Evolutionary conservation across 2,888 invertebrate species (phyloP), one percentile per base, ranked within the genome.

Genomic region (Heliconius erato): DNA sequence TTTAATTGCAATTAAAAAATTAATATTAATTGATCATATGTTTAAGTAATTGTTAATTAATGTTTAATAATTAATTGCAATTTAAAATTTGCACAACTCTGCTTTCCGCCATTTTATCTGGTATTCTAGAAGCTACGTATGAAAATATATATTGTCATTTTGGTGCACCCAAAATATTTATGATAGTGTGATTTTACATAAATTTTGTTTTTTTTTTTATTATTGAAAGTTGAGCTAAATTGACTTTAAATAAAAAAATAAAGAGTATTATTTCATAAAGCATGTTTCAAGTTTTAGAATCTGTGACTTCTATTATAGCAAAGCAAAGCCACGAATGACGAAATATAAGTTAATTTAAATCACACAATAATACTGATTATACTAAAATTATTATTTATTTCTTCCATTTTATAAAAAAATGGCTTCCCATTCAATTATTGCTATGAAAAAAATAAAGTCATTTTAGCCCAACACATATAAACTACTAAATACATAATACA

Each of bases 81-180:
- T 63, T 54, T n/a, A 63, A n/a, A n/a, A 63, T n/a, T 63, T n/a
- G n/a, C n/a, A 3, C 63, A 63, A n/a, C 11, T 63, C 63, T 63
- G 23, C 63, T 63, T 63, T 63, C 3, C 63, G n/a, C n/a, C 63
- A 63, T 63, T 82, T 71, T 88, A 79, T 85, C 89, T 89, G 91
- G 91, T 92, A 91, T 89, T 88, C 69, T 88, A 91, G 88, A 92
- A 93, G 93, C 94, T 89, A 91, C 88, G 89, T 94, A 94, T 93
- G 94, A 94, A 95, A 69, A 95, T 94, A 95, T 94, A 94, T 89
- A 91, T 89, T 63, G 90, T 90, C 90, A 87, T 91, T 89, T 92
- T 89, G 89, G 90, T 94, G 93, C 92, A 91, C 90, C 90, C 90
- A 86, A 90, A 91, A 78, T 77, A 80, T 79, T 74, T 74, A 79